A percentile compares a stretch with the other conserved stretches of the same genome.
These are phyloP conservation scores for Drosophila falleni DNA, from an alignment of 2,888 invertebrate species.

Conservation along the genomic window DNA sequence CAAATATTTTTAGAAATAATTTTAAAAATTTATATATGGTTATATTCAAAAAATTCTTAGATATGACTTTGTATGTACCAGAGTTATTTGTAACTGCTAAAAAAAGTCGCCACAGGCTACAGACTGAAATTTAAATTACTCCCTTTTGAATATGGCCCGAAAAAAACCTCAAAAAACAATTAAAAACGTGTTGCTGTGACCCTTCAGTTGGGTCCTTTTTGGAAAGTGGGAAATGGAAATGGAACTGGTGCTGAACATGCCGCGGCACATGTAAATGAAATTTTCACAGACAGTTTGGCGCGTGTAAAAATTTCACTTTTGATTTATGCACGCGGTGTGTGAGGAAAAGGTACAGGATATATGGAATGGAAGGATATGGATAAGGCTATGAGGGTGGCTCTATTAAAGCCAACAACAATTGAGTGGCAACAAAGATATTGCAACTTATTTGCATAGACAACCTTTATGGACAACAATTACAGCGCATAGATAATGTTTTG, in stretches of 20 bases:
- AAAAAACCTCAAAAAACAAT: conserved; percentile 71
- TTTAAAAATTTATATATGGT: too few species aligned
- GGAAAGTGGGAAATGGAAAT: conserved; percentile 1
- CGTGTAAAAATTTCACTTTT: conserved; percentile 78
- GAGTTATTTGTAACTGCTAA: background rate
- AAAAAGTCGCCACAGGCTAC: conserved; percentile 31
- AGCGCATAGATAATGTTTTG: conserved; percentile 63
- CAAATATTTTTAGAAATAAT: too few species aligned
- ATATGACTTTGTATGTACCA: background rate
- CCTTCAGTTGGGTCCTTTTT: conserved; percentile 33
- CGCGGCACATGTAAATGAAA: conserved; percentile 68
- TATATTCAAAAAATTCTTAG: background rate
- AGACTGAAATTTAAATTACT: conserved; percentile 62
- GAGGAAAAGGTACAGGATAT: background rate
- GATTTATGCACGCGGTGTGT: conserved; percentile 58
- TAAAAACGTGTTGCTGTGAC: conserved; percentile 67
- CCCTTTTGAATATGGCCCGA: conserved; percentile 47
- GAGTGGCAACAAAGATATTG: conserved; percentile 60
- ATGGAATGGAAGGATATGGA: background rate
- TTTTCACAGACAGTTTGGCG: conserved; percentile 75
- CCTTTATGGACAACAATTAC: conserved; percentile 67
- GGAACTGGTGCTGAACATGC: conserved; percentile 36
- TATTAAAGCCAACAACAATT: conserved; percentile 42
- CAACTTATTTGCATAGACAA: conserved; percentile 77
- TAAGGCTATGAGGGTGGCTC: background rate